Evolutionary conservation across 2,797 vertebrate species (phyloP).

Genomic region (Emydoidea blandingii): DNA sequence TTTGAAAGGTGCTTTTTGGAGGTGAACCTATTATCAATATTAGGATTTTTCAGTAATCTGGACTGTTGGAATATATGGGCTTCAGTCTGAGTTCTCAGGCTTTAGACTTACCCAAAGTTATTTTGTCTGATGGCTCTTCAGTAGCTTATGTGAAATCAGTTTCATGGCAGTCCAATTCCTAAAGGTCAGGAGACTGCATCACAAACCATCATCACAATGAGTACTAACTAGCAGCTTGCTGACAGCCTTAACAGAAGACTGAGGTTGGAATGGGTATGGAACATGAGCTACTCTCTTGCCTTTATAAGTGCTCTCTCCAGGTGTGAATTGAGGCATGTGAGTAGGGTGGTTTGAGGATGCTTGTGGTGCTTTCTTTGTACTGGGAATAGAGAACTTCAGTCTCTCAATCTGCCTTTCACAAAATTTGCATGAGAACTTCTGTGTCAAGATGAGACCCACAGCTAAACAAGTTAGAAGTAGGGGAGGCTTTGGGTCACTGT

Average conservation of each 20-base stretch:
- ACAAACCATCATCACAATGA: neutral
- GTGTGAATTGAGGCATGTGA: neutral
- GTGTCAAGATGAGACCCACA: neutral
- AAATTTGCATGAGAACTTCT: neutral
- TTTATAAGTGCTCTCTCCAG: accelerated
- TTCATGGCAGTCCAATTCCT: neutral
- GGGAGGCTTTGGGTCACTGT: neutral
- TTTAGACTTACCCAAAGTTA: neutral
- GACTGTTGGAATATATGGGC: neutral
- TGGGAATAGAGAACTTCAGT: neutral
- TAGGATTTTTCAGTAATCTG: neutral
- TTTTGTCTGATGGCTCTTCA: neutral
- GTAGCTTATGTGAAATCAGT: neutral
- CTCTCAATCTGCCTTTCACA: neutral
- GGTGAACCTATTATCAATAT: neutral
- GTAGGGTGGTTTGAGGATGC: neutral
- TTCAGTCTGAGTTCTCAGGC: neutral
- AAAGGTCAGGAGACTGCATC: neutral
- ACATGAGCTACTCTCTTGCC: neutral
- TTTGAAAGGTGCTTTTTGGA: neutral
- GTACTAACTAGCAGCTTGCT: neutral
- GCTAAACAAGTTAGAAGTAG: neutral
- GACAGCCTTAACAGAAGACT: neutral
- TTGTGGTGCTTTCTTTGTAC: neutral
- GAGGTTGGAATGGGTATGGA: accelerated